phyloP scores from a whole-genome alignment of 2,888 invertebrate genomes.

The Macrosoma leucophasiata region DNA sequence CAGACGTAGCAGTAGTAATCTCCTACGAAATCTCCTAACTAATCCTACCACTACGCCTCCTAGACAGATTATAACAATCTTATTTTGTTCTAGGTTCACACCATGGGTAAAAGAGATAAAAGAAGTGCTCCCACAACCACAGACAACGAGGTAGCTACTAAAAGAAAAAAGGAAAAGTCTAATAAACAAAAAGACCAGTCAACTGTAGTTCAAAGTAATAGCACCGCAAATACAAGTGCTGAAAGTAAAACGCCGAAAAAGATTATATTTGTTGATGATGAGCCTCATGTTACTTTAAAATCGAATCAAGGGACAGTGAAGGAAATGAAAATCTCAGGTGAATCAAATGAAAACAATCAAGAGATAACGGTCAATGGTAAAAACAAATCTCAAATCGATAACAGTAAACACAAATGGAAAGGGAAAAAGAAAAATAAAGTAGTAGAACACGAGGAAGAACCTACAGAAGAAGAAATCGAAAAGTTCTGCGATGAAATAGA shows the following conservation, averaged over 20 bases:
- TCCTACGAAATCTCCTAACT: too few relatives aligned
- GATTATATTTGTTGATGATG: constrained; percentile 17
- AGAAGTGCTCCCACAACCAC: too few relatives aligned
- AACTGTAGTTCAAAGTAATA: too few relatives aligned
- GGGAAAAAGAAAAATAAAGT: constrained; percentile 28
- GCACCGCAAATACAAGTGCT: too few relatives aligned
- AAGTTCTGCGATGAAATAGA: constrained; percentile 58
- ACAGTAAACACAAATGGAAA: too few relatives aligned
- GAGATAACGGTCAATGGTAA: too few relatives aligned
- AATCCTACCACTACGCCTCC: too few relatives aligned
- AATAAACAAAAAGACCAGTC: constrained; percentile 5
- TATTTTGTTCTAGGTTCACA: constrained; percentile 21
- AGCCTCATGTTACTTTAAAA: constrained; percentile 11
- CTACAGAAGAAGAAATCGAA: constrained; percentile 64
- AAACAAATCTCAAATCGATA: too few relatives aligned
- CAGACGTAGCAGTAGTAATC: too few relatives aligned
- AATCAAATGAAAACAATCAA: too few relatives aligned
- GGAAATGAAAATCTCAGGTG: constrained; percentile 19
- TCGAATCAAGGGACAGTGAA: constrained; percentile 15
- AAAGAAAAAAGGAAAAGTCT: constrained; percentile 18
- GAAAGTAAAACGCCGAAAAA: constrained; percentile 11
- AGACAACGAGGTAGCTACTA: too few relatives aligned
- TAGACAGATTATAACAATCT: too few relatives aligned
- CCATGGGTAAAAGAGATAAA: constrained; percentile 37
- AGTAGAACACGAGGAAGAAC: constrained; percentile 41